phyloP scores from a whole-genome alignment of 2,888 invertebrate species.

The Philhelius pedissequus region DNA sequence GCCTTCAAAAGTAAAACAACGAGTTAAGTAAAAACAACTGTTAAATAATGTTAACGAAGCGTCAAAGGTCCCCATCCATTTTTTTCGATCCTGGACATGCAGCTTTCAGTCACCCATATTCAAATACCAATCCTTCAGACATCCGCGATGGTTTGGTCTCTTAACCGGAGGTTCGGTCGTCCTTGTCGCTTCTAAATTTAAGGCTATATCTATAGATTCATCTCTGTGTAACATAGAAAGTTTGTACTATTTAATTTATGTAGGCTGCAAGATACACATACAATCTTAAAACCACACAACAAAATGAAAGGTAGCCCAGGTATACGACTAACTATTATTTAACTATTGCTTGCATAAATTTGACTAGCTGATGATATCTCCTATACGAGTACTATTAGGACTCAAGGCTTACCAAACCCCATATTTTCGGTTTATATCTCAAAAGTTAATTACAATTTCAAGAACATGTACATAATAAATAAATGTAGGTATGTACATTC shows the following conservation, averaged over 20 bases:
- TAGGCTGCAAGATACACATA: not conserved
- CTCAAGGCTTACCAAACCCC: slow-evolving; percentile 1
- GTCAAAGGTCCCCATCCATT: too few species aligned
- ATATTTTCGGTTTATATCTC: slow-evolving; percentile 37
- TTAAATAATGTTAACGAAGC: too few species aligned
- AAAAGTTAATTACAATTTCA: slow-evolving; percentile 56
- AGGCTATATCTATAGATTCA: too few species aligned
- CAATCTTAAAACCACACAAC: not conserved
- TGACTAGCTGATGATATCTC: slow-evolving; percentile 27
- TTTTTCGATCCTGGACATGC: too few species aligned
- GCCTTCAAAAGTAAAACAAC: too few species aligned
- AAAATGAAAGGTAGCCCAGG: not conserved
- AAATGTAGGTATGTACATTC: not conserved
- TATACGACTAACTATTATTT: rapidly evolving
- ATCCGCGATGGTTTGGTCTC: too few species aligned
- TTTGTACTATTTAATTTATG: slow-evolving; percentile 3
- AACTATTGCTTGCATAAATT: slow-evolving; percentile 19
- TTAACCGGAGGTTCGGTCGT: too few species aligned
- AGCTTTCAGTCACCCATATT: too few species aligned
- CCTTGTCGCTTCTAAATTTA: not conserved
- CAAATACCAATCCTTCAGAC: too few species aligned
- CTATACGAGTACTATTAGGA: not conserved
- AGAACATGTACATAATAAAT: slow-evolving; percentile 25
- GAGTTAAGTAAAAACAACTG: too few species aligned
- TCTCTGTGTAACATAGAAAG: not conserved